Base-by-base conservation (phyloP, 2,797 vertebrate species). In the Rallus crepitans region DNA sequence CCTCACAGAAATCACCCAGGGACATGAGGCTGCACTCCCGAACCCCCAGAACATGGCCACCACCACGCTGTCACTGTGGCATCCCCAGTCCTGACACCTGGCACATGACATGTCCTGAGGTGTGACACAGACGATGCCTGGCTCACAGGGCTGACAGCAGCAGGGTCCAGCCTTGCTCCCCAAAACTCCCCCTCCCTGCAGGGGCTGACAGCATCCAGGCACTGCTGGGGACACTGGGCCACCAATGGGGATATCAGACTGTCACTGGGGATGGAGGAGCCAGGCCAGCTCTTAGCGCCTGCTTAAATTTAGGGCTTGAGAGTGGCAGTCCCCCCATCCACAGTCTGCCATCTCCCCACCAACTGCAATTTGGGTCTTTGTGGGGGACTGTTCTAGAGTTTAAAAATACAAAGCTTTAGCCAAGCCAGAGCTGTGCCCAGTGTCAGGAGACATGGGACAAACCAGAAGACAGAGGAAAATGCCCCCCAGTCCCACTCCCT, bases 11-110 rank as follows among this genome's bases (percentile, higher is more conserved):
- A 45, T 19, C 57, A 42, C 17, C 11, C 1, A 4, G 53, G 33
- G 16, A 24, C 30, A 16, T 0, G 2, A 10, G 65, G 59, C 12
- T 40, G 53, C 37, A 9, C 8, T 30, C n/a, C 59, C 28, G 56
- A 30, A 31, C 12, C 11, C 45, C 33, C n/a, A 33, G 40, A 8
- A 55, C 17, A 18, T 35, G 27, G 42, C 12, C 11, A 0, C 5
- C 30, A 20, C 20, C 0, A 0, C 17, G 15, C 15, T 52, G 12
- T 4, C 0, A 0, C 60, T 8, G 42, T 1, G 11, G 35, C 35
- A 28, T 6, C n/a, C 45, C 56, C 1, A 3, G 19, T 28, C 50
- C 68, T 5, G 21, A 23, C 27, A 25, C 68, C 30, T 4, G 12
- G 21, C 53, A 61, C 0, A 1, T 15, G 13, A 9, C 28, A 18